phyloP scores from a whole-genome alignment of 1,140 invertebrate genomes.

The Samia ricini region DNA sequence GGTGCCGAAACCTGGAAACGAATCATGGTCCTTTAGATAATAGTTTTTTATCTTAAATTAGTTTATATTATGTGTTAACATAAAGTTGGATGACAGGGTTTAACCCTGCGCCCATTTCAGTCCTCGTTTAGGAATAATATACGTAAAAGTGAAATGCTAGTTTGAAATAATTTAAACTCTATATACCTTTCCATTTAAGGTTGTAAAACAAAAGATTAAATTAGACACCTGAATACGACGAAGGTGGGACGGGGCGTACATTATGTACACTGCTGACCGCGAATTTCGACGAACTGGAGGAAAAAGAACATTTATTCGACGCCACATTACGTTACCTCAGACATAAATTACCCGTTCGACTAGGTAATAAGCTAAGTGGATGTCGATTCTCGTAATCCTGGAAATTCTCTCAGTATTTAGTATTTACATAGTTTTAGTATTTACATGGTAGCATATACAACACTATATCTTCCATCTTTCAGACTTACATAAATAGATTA shows the following conservation, averaged over 20 bases:
- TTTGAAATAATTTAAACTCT: too few relatives aligned
- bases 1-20: too few relatives aligned
- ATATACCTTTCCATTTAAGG: neutral
- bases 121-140: too few relatives aligned
- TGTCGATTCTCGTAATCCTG: constrained; percentile 1
- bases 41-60: too few relatives aligned
- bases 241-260: neutral
- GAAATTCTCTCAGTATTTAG: neutral
- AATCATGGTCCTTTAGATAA: too few relatives aligned
- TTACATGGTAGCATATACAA: too few relatives aligned
- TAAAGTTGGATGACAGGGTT: too few relatives aligned
- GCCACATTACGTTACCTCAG: neutral
- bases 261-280: constrained; percentile 4
- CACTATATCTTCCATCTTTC: too few relatives aligned
- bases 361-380: constrained; percentile 2
- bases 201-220: neutral
- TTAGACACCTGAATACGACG: neutral
- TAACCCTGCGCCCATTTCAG: too few relatives aligned
- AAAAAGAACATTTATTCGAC: constrained; percentile 4
- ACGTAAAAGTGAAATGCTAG: too few relatives aligned
- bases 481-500: too few relatives aligned
- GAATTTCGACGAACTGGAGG: constrained; percentile 5
- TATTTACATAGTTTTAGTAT: neutral
- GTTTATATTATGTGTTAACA: too few relatives aligned
- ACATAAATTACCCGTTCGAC: constrained; percentile 2